Evolutionary conservation across 2,888 invertebrate species (phyloP), one percentile per base, ranked within the genome.

Genomic region (Panorpa germanica): DNA sequence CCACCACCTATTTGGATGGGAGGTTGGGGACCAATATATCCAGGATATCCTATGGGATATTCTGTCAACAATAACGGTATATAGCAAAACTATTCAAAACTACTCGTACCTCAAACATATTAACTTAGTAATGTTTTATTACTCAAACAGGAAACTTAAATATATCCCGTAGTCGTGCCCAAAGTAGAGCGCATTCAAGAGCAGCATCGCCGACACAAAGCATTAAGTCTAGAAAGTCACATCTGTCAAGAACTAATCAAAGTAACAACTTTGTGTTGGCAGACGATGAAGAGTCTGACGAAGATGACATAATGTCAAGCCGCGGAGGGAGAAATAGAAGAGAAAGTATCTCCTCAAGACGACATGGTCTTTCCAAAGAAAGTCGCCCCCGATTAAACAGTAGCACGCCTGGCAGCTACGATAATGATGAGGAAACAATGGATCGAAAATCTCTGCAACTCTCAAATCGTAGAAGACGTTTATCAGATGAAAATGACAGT

Each of bases 161-260:
- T n/a, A n/a, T n/a, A n/a, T n/a, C 51, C 39, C 26, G 54, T 45
- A 37, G 62, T 43, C 60, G 68, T 13, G 57, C 59, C 1, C 52
- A 61, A 2, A 70, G 72, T 0, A 61, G 73, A 14, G 54, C 63
- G 1, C 65, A 65, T 4, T 70, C 73, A 5, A 65, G 75, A 5
- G 65, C 73, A 3, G 62, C 64, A 0, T 73, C 73, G 1, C 74
- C 74, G 0, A 69, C 77, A 1, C 61, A 69, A 34, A 78, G 77
- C 42, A 44, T 67, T 29, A 67, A 73, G 38, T 73, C 75, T 3
- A 63, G 76, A 18, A 67, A 75, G 39, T 78, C 80, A 0, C 59
- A 70, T 44, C 57, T 60, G 17, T 59, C 66, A 34, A 57, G 65
- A 39, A 59, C 61, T 16, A 45, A 55, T 21, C 49, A 53, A 32